Base-by-base conservation (phyloP, 2,888 invertebrate genomes). In the Catocala fraxini region DNA sequence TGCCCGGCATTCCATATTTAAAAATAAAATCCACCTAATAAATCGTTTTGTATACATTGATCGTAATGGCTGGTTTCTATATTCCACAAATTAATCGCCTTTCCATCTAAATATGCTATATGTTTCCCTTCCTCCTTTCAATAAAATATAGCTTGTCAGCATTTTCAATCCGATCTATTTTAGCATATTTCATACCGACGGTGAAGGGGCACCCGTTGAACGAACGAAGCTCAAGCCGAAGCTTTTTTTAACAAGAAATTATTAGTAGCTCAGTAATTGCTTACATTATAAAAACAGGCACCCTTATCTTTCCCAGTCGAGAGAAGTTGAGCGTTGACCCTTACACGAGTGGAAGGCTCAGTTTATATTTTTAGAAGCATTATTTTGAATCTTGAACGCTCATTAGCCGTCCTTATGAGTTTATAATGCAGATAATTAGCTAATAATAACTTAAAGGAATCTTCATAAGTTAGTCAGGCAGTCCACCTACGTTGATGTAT, bases 211-310 rank as follows among this genome's bases (percentile, higher is more conserved):
- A 7, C 1, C 7, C 47, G 6, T 45, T 12, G 45, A 45, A 6
- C 1, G 9, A 12, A 34, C 34, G 57, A 48, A 48, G 39, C 42
- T 12, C 12, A 45, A n/a, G n/a, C 52, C 46, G 12, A 10, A n/a
- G 47, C 10, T 13, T 61, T 57, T 59, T 56, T 34, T 46, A 43
- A 54, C 41, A 43, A 51, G 47, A 70, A 59, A 39, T 25, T 46
- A 42, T 58, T 47, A 61, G 56, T 57, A 60, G 33, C 43, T 42
- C 49, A 59, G 53, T 66, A 61, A 72, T 73, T 70, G 64, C 60
- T 60, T 65, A 63, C 69, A 52, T 69, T 65, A 69, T 12, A 56
- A 69, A 67, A 67, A 25, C 25, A 45, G n/a, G 48, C 55, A 34
- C 34, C 49, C 57, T 69, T 69, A 71, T 74, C 59, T 65, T 52